Evolutionary conservation across 2,888 invertebrate species (phyloP).

Genomic region (Alloscopus bannaensis): DNA sequence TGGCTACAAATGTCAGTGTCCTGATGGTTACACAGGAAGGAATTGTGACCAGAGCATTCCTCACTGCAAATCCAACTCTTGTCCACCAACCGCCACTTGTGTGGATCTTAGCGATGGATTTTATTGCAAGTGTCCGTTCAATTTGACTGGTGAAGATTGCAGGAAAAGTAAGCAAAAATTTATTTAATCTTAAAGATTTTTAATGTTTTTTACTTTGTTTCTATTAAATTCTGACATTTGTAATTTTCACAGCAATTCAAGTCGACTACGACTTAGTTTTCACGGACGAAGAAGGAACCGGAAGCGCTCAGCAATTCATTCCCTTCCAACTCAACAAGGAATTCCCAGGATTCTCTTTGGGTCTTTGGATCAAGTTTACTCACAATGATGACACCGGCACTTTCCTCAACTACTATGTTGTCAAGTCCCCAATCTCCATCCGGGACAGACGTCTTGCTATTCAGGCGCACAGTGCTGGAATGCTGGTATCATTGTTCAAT

Average conservation of each 20-base stretch:
- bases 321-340: slow-evolving; percentile 84
- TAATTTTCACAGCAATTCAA: slow-evolving; percentile 86
- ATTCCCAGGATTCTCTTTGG: slow-evolving; percentile 77
- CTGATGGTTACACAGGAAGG: slow-evolving; percentile 80
- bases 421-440: slow-evolving; percentile 78
- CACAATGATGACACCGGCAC: slow-evolving; percentile 93
- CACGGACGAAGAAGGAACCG: slow-evolving; percentile 88
- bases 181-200: neutral
- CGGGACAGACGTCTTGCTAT: slow-evolving; percentile 84
- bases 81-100: slow-evolving; percentile 94
- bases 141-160: slow-evolving; percentile 96
- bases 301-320: slow-evolving; percentile 93
- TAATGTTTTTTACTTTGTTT: slow-evolving; percentile 64
- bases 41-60: slow-evolving; percentile 94
- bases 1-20: slow-evolving; percentile 90
- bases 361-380: slow-evolving; percentile 97
- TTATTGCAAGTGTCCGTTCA: slow-evolving; percentile 98
- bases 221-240: neutral
- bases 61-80: slow-evolving; percentile 95
- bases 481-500: slow-evolving; percentile 91
- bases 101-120: slow-evolving; percentile 93
- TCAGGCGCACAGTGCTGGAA: slow-evolving; percentile 95
- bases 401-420: slow-evolving; percentile 94
- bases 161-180: slow-evolving; percentile 85
- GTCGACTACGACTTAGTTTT: slow-evolving; percentile 98